These are phyloP conservation scores for Exephanes ischioxanthus DNA, from an alignment of 2,888 invertebrate species.

Conservation along the genomic window DNA sequence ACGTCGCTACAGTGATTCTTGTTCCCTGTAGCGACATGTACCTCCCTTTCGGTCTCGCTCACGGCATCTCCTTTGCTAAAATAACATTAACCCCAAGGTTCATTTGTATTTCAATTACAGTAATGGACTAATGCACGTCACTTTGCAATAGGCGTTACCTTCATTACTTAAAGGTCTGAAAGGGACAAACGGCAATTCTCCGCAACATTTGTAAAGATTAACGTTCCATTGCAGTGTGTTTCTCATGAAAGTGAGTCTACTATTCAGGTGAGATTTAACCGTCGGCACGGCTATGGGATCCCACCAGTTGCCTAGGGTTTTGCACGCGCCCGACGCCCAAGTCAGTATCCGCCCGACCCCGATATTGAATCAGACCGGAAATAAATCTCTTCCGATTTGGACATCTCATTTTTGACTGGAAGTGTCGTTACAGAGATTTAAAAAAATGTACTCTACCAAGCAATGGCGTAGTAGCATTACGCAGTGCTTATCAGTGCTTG, in stretches of 20 bases:
- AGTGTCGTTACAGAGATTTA: not conserved
- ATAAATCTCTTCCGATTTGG: too few species aligned
- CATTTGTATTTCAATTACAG: conserved; percentile 40
- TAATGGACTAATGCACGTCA: not conserved
- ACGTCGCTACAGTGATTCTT: conserved; percentile 10
- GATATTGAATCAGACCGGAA: not conserved
- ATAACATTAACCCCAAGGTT: conserved; percentile 25
- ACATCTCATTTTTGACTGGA: too few species aligned
- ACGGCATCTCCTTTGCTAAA: conserved; percentile 26
- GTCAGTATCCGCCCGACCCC: too few species aligned
- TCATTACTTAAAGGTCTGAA: not conserved
- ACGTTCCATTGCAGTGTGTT: not conserved
- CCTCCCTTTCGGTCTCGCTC: conserved; percentile 45
- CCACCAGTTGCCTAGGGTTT: not conserved
- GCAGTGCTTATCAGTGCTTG: not conserved
- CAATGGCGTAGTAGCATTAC: too few species aligned
- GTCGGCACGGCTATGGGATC: not conserved
- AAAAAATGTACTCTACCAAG: not conserved
- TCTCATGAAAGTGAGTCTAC: not conserved
- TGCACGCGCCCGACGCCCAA: too few species aligned
- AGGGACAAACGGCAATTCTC: not conserved
- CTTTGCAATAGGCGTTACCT: not conserved
- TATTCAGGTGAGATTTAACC: not conserved
- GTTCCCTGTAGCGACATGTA: conserved; percentile 12
- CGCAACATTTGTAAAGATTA: not conserved